A percentile compares a stretch with the other conserved stretches of the same genome.
Conservation (phyloP, 2,797 vertebrate species). For the Fistularia commersonii region DNA sequence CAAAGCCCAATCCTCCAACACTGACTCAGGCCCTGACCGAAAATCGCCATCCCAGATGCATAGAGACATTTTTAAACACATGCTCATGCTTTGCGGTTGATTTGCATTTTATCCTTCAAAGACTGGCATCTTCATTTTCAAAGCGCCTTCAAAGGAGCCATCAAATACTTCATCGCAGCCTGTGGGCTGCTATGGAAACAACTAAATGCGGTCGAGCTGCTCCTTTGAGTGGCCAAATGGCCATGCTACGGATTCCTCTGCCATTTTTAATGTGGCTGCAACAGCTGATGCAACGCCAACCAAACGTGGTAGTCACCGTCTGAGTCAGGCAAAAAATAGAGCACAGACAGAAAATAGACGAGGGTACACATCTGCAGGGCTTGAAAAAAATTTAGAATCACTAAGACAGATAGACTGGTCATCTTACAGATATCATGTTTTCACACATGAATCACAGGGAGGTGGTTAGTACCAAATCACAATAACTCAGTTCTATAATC, state of each 20-base stretch:
- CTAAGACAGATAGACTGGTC: too few relatives aligned
- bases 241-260: slow-evolving; percentile 31
- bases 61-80: too few relatives aligned
- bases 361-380: not conserved
- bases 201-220: slow-evolving; percentile 17
- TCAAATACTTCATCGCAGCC: not conserved
- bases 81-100: too few relatives aligned
- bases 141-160: not conserved
- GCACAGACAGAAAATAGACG: not conserved
- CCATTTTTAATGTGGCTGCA: not conserved
- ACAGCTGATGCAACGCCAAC: slow-evolving; percentile 52
- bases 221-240: slow-evolving; percentile 26
- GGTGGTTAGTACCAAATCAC: too few relatives aligned
- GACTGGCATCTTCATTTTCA: too few relatives aligned
- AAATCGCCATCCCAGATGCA: too few relatives aligned
- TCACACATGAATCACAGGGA: too few relatives aligned
- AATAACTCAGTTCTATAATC: too few relatives aligned
- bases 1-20: too few relatives aligned
- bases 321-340: slow-evolving; percentile 34
- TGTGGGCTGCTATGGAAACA: slow-evolving; percentile 19
- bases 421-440: too few relatives aligned
- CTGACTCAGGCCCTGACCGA: too few relatives aligned
- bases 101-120: too few relatives aligned
- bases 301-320: slow-evolving; percentile 23
- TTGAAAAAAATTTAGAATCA: not conserved